Evolutionary conservation across 2,888 invertebrate species (phyloP), one percentile per base, ranked within the genome.

Genomic region (Lycocerus yunnanus): DNA sequence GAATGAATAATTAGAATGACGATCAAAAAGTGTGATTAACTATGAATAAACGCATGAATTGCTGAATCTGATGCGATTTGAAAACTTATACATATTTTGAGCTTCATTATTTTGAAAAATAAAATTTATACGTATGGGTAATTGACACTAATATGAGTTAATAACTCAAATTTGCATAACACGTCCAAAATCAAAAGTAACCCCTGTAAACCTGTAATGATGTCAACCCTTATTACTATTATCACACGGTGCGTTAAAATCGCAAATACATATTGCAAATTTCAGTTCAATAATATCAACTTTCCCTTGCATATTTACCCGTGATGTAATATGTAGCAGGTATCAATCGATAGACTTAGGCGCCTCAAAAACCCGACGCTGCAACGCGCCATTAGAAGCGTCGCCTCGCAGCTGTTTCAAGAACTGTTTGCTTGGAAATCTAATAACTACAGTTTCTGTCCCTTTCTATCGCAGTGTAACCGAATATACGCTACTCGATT

Each of bases 391-490:
- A 83, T 84, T 84, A 83, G 81, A 78, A 81, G 81, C 83, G 81
- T 83, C 84, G 83, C 83, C 83, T 84, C 81, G 83, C 84, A 85
- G 84, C 84, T 85, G 85, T 85, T 84, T 84, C 85, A 84, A 83
- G 84, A 84, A 84, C 84, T 85, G 85, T 84, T 84, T 85, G 85
- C 83, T 80, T 84, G 84, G 83, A 85, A 85, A 85, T 84, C 84
- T 84, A 85, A 85, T 85, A 84, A 84, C 84, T 82, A 81, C 82
- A 82, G 80, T 81, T 78, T 80, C 72, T 71, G 68, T 81, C 78
- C 76, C 72, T 71, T 77, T 77, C 79, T 77, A 78, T 78, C 77
- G 74, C 77, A 75, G 72, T 70, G 74, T 73, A 75, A 70, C 76
- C 71, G 69, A 75, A 66, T 72, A 73, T 70, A 71, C 71, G 75